These are phyloP conservation scores for Drosophila kikkawai DNA, from an alignment of 1,140 invertebrate genomes.

Conservation along the genomic window DNA sequence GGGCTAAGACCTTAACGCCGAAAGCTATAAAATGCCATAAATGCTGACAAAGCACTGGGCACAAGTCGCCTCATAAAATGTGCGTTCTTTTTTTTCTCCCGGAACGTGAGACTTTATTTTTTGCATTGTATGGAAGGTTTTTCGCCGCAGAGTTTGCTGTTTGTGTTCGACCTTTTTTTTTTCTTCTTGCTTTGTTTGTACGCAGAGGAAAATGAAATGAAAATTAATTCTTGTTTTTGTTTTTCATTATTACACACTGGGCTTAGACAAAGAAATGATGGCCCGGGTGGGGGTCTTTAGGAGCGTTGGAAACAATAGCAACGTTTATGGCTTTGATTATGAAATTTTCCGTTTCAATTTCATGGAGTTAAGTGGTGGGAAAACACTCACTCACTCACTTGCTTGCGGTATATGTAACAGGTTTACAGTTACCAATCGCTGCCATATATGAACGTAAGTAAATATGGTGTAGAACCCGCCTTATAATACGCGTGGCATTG, in stretches of 20 bases:
- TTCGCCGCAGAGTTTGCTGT: constrained; percentile 23
- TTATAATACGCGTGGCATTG: constrained; percentile 24
- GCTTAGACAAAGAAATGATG: constrained; percentile 34
- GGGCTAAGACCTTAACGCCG: constrained; percentile 37
- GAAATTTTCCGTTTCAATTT: constrained; percentile 74
- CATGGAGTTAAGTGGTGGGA: constrained; percentile 67
- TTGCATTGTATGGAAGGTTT: constrained; percentile 24
- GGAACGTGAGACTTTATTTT: constrained; percentile 58
- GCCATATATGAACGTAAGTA: constrained; percentile 28
- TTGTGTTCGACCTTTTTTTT: not conserved
- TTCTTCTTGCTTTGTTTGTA: constrained; percentile 34
- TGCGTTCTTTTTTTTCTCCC: constrained; percentile 13
- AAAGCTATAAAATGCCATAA: constrained; percentile 51
- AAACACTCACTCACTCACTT: constrained; percentile 41
- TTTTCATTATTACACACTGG: constrained; percentile 29
- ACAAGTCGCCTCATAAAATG: constrained; percentile 58
- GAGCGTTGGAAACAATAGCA: constrained; percentile 57
- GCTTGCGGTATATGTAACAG: constrained; percentile 34
- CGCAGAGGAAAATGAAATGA: constrained; percentile 50
- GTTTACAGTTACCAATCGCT: constrained; percentile 68
- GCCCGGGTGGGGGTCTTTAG: constrained; percentile 1
- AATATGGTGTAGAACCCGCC: constrained; percentile 9
- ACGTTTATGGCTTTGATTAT: constrained; percentile 71
- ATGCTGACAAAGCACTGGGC: constrained; percentile 63
- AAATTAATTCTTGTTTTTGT: constrained; percentile 61